Conservation (phyloP, 1,140 invertebrate species). For the Globodera ellingtonae region DNA sequence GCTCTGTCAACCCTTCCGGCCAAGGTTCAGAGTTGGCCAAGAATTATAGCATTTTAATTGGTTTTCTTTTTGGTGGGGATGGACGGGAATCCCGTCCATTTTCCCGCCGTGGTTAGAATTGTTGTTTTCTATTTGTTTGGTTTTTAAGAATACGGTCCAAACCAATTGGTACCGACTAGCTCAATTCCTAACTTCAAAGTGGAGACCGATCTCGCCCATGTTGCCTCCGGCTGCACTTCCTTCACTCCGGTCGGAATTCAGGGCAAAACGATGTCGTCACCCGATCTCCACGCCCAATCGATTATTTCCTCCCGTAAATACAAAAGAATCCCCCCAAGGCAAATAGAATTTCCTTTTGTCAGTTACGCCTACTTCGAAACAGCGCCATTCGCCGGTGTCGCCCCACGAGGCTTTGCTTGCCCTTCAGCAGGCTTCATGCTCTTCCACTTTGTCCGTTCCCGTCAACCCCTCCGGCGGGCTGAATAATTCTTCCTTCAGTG, state of each 20-base stretch:
- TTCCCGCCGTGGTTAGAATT: too few relatives aligned
- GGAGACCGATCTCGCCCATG: not conserved
- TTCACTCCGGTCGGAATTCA: slow-evolving; percentile 14
- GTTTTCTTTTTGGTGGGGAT: not conserved
- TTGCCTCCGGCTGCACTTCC: not conserved
- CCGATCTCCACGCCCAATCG: slow-evolving; percentile 14
- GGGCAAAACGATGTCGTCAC: slow-evolving; percentile 29
- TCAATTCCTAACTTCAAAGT: slow-evolving; percentile 31
- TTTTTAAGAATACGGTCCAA: not conserved
- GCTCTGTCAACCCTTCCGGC: not conserved
- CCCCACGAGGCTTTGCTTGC: slow-evolving; percentile 27
- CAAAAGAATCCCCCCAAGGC: too few relatives aligned
- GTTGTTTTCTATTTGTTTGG: not conserved
- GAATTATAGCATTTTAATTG: not conserved
- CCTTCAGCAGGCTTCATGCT: slow-evolving; percentile 23
- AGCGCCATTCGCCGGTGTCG: slow-evolving; percentile 22
- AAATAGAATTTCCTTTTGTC: not conserved
- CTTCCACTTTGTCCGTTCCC: slow-evolving; percentile 14
- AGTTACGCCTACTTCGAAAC: slow-evolving; percentile 29
- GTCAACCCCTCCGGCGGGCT: not conserved
- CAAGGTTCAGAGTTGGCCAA: not conserved
- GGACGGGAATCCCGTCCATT: too few relatives aligned
- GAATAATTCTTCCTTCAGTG: slow-evolving; percentile 11
- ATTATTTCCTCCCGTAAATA: not conserved
- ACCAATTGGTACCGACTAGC: slow-evolving; percentile 19